phyloP scores from a whole-genome alignment of 2,888 invertebrate genomes.

The Drosophila ochracea region DNA sequence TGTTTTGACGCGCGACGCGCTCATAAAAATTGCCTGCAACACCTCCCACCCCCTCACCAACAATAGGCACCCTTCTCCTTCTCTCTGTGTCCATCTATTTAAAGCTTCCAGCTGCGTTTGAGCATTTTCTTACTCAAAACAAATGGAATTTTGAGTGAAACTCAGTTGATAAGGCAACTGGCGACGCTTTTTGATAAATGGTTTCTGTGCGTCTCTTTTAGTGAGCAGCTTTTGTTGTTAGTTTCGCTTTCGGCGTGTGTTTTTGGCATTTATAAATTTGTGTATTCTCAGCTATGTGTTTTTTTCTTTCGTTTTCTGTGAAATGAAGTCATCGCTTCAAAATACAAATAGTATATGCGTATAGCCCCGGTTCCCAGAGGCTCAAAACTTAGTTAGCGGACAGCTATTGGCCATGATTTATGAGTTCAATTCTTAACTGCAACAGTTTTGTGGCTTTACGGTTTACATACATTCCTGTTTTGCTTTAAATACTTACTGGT shows the following conservation, averaged over 20 bases:
- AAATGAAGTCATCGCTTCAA: slow-evolving; percentile 78
- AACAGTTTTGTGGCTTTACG: slow-evolving; percentile 22
- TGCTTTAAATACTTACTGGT: background rate
- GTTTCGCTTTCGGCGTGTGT: slow-evolving; percentile 26
- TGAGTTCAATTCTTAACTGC: slow-evolving; percentile 7
- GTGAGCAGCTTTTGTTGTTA: slow-evolving; percentile 53
- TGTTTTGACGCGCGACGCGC: slow-evolving; percentile 23
- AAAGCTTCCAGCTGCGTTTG: slow-evolving; percentile 4
- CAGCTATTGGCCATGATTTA: slow-evolving; percentile 25
- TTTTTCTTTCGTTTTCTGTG: slow-evolving; percentile 26
- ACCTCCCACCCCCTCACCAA: background rate
- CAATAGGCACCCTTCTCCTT: background rate
- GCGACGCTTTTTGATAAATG: slow-evolving; percentile 72
- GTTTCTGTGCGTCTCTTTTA: slow-evolving; percentile 26
- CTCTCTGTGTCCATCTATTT: background rate
- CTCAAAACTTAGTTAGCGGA: slow-evolving; percentile 25
- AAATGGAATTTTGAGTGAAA: slow-evolving; percentile 50
- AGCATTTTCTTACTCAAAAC: slow-evolving; percentile 70
- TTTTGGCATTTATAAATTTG: slow-evolving; percentile 50
- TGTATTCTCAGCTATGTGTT: slow-evolving; percentile 1
- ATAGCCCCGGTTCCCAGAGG: slow-evolving; percentile 19
- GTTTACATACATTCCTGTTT: background rate
- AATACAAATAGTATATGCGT: slow-evolving; percentile 33
- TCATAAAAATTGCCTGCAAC: slow-evolving; percentile 36
- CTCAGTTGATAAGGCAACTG: slow-evolving; percentile 54